A percentile compares a stretch with the other conserved stretches of the same genome.
phyloP scores from a whole-genome alignment of 2,888 invertebrate species.

The Aplocera efformata region DNA sequence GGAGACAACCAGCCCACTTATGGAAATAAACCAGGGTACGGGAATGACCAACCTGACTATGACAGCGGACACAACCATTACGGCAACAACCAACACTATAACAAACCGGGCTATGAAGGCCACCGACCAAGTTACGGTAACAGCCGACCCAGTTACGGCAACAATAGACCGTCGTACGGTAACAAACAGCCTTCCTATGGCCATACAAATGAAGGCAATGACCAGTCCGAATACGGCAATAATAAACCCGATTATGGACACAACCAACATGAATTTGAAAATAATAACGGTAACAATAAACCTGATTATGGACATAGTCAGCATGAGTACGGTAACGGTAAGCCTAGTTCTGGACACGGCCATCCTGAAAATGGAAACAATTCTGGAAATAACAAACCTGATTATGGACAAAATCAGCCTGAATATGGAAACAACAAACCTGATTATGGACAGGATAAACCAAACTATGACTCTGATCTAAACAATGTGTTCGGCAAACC shows the following conservation, averaged over 20 bases:
- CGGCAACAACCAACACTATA: constrained; percentile 8
- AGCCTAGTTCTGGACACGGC: constrained; percentile 5
- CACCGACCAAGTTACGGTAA: constrained; percentile 3
- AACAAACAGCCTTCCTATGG: constrained; percentile 7
- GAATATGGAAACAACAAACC: constrained; percentile 16
- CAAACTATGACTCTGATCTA: constrained; percentile 13
- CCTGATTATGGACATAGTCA: constrained; percentile 11
- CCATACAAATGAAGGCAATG: constrained; percentile 6
- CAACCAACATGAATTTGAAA: constrained; percentile 11
- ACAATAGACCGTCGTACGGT: constrained; percentile 12
- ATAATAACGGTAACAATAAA: constrained; percentile 16
- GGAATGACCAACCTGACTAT: background rate
- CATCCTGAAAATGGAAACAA: constrained; percentile 5
- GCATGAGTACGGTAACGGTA: constrained; percentile 13
- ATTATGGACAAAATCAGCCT: constrained; percentile 8
- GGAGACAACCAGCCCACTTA: constrained; percentile 5
- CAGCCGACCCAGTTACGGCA: constrained; percentile 3
- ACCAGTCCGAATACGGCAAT: constrained; percentile 2
- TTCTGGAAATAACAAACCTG: constrained; percentile 10
- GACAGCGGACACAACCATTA: constrained; percentile 8
- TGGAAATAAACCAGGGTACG: background rate
- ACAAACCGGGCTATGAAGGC: background rate
- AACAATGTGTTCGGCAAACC: constrained; percentile 20
- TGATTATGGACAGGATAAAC: constrained; percentile 16
- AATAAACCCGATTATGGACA: constrained; percentile 3